Evolutionary conservation across 2,888 invertebrate genomes (phyloP), one percentile per base, ranked within the genome.

Genomic region (Holacanthella duospinosa): DNA sequence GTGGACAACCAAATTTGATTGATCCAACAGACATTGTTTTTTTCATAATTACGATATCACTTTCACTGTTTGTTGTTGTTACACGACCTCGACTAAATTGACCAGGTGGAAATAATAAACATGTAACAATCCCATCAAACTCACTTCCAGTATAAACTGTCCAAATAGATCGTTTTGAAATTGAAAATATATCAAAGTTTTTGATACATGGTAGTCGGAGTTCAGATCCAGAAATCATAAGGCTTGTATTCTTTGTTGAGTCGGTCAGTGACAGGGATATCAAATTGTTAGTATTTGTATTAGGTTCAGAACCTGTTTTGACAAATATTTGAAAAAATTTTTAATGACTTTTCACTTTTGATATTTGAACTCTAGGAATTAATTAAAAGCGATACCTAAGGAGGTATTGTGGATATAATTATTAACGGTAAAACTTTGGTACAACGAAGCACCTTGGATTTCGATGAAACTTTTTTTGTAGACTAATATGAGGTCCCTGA

Each of bases 111-210:
- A 48, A 48, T 4, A 48, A 4, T 21, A 48, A 48, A 29, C 58
- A 58, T 16, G 12, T 29, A 3, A 36, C 28, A 4, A 16, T 24
- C 29, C 58, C 58, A 24, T 29, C 16, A 24, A 58, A 58, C 16
- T 58, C 58, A 12, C 12, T 58, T 58, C 58, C 43, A 3, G 6
- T n/a, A 36, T n/a, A 58, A 28, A 58, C 28, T 4, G 36, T 29
- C 58, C 58, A 58, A 24, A 3, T 58, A 3, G 58, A 58, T 4
- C 12, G 9, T 28, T 29, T 29, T 4, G 25, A 28, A 36, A 43
- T 21, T 24, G 6, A 3, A 24, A 58, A 58, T 19, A n/a, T 4
- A 29, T 58, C 36, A 24, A 58, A 58, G 28, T 9, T 16, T 21
- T 36, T 29, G 21, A 9, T 6, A 21, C 4, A 28, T 9, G 58